Percentiles rank a stretch among this genome's conserved stretches.
These are phyloP conservation scores for Diarsia dahlii DNA, from an alignment of 2,888 invertebrate genomes.

Conservation along the genomic window DNA sequence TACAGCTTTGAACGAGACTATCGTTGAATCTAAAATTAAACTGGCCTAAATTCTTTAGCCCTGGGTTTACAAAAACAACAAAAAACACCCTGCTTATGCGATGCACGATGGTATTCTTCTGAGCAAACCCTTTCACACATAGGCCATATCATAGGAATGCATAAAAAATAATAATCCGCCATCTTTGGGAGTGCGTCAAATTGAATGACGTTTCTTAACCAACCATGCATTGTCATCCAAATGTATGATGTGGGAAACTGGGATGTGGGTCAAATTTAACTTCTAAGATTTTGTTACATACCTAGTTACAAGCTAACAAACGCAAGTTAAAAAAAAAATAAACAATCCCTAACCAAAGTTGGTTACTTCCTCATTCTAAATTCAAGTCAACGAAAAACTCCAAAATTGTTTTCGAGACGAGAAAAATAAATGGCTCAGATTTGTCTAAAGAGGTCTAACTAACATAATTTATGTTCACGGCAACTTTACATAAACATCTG, in stretches of 20 bases:
- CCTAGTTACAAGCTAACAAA: too few species aligned
- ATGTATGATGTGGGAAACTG: too few species aligned
- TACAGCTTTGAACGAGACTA: not conserved
- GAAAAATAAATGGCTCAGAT: slow-evolving; percentile 33
- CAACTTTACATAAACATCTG: slow-evolving; percentile 4
- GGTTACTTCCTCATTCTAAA: slow-evolving; percentile 20
- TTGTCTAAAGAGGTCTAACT: slow-evolving; percentile 21
- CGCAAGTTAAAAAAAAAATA: not conserved
- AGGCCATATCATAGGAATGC: too few species aligned
- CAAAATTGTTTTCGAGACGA: slow-evolving; percentile 42
- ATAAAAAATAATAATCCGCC: too few species aligned
- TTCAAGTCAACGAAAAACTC: slow-evolving; percentile 22
- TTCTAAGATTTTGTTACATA: too few species aligned
- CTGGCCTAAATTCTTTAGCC: not conserved
- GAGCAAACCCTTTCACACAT: too few species aligned
- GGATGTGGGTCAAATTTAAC: too few species aligned
- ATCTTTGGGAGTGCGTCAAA: too few species aligned
- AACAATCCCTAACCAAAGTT: slow-evolving; percentile 2
- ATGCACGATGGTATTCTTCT: too few species aligned
- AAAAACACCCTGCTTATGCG: too few species aligned
- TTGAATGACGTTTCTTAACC: too few species aligned
- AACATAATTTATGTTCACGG: slow-evolving; percentile 20
- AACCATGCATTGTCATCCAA: too few species aligned
- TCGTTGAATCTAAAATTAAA: not conserved
- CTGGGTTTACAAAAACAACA: not conserved